Conservation (phyloP, 2,797 vertebrate genomes). For the Eleutherodactylus coqui region DNA sequence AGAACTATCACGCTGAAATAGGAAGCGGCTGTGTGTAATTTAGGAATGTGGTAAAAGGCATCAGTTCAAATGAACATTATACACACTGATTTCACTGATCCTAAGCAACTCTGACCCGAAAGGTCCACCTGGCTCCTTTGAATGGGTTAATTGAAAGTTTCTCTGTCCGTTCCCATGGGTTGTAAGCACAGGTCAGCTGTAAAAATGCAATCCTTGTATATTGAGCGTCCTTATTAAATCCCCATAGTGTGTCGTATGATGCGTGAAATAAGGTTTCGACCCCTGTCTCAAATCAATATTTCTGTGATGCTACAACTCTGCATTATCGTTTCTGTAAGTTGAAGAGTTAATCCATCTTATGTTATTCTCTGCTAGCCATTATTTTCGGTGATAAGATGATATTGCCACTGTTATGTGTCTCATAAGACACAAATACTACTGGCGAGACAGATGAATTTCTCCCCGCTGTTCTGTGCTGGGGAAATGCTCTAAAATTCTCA, state of each 20-base stretch:
- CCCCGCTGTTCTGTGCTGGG: neutral
- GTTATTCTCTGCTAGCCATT: neutral
- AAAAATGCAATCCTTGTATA: conserved; percentile 45
- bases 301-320: conserved; percentile 19
- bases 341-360: conserved; percentile 22
- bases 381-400: neutral
- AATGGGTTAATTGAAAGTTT: conserved; percentile 50
- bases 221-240: conserved; percentile 42
- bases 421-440: neutral
- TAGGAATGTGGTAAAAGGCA: neutral
- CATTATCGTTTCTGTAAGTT: neutral
- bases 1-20: neutral
- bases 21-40: neutral
- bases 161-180: conserved; percentile 16
- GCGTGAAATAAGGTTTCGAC: conserved; percentile 62
- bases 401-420: neutral
- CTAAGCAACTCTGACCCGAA: neutral
- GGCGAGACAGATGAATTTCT: neutral
- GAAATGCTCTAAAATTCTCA: neutral
- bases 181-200: conserved; percentile 36
- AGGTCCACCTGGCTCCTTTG: neutral
- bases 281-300: conserved; percentile 57
- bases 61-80: neutral
- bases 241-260: conserved; percentile 40
- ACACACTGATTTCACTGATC: neutral